Percentiles rank a stretch among this genome's conserved stretches.
phyloP scores from a whole-genome alignment of 2,888 invertebrate species.

The Nesidiocoris tenuis region DNA sequence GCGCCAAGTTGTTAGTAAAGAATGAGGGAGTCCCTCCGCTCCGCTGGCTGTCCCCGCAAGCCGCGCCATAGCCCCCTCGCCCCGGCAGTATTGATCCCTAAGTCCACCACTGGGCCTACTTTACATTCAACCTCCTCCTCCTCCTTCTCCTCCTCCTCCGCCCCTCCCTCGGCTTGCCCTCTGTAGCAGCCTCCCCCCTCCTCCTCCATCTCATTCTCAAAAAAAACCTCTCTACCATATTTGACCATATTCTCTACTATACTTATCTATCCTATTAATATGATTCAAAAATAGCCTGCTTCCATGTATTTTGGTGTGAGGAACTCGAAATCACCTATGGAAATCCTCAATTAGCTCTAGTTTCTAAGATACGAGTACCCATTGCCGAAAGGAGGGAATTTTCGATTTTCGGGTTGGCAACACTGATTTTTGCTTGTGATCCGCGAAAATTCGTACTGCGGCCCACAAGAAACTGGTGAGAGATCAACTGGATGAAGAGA shows the following conservation, averaged over 20 bases:
- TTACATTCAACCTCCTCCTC: constrained; percentile 39
- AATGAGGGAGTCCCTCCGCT: constrained; percentile 28
- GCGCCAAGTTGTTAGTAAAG: constrained; percentile 35
- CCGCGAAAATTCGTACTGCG: too few species aligned
- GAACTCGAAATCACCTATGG: too few species aligned
- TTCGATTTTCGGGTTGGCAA: too few species aligned
- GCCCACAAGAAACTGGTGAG: too few species aligned
- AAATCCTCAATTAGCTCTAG: too few species aligned
- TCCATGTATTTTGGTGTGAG: too few species aligned
- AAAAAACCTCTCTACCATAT: not conserved
- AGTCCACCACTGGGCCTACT: constrained; percentile 39
- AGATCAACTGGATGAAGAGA: too few species aligned
- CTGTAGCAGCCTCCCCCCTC: not conserved
- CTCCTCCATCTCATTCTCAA: not conserved
- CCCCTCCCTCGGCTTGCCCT: constrained; percentile 12
- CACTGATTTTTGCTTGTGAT: too few species aligned
- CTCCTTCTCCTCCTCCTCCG: too few species aligned
- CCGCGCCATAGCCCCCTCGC: constrained; percentile 9
- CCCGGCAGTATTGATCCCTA: constrained; percentile 37
- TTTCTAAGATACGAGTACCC: too few species aligned
- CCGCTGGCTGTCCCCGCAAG: not conserved
- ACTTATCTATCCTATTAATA: not conserved
- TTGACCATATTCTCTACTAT: not conserved
- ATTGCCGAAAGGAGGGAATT: too few species aligned
- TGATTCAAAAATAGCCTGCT: too few species aligned